Evolutionary conservation across 2,888 invertebrate species (phyloP), one percentile per base, ranked within the genome.

Genomic region (Leucania comma): DNA sequence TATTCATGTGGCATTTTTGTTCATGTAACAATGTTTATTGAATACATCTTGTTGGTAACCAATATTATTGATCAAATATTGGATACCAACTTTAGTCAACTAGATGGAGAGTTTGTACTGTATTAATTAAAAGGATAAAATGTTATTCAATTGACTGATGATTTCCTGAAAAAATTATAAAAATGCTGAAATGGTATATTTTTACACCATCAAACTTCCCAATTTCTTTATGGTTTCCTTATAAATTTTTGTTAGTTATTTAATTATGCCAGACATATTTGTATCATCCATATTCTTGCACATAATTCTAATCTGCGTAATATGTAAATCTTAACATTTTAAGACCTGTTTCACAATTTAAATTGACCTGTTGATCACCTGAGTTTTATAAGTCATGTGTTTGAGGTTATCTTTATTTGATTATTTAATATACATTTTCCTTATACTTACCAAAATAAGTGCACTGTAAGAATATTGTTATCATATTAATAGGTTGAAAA

Each of bases 371-470:
- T 73, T 78, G 58, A 73, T 50, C 35, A 63, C 51, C 14, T 35
- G 24, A 26, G 9, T 35, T 10, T 42, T 35, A 35, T 46, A 29
- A 35, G 24, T 51, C 42, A 26, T 42, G 35, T 35, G n/a, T 72
- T 81, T 67, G 58, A 82, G 72, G 79, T 82, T 79, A 78, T 59
- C 48, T 71, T 32, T 42, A 26, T 48, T 29, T 60, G 17, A 58
- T 26, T 42, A 46, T 38, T 38, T 29, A 32, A 26, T 8, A 64
- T 54, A 46, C 17, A 48, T 64, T 50, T 46, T 60, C 29, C 12
- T 63, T 14, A 57, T 69, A 42, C n/a, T 62, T 50, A 81, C 69
- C 51, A 53, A 38, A 38, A 38, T 14, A 38, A 51, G 20, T 42
- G 42, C 42, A 32, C 32, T 51, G 24, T 50, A 58, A 46, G 22